Evolutionary conservation across 2,113 vertebrate genomes (phyloP), one percentile per base, ranked within the genome.

Genomic region (Numenius arquata): DNA sequence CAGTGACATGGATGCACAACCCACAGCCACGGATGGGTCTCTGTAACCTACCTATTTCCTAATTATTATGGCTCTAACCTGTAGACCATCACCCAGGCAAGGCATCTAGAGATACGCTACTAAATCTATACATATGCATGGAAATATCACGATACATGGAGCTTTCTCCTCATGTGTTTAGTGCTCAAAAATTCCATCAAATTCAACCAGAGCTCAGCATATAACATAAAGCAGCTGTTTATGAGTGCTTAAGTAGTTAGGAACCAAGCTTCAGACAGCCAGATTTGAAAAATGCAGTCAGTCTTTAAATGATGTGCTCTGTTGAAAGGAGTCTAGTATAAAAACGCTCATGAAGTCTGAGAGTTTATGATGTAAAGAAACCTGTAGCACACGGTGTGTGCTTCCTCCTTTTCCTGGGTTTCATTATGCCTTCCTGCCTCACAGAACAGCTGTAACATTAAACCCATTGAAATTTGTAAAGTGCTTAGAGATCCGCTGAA

Each of bases 401-500:
- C 73, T 89, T 87, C 76, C 34, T 47, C 15, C 76, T 87, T 91
- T 48, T 68, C 58, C 84, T 62, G 70, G 45, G 78, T 95, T 95
- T 95, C 95, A 85, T 95, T 87, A 82, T 62, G 50, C 48, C 80
- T 94, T 87, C 76, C 70, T 87, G 83, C 90, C 89, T 96, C 53
- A 66, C 73, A 82, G 90, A 93, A 90, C 79, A 95, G 76, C 95
- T 89, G 88, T 82, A 93, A 90, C 92, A 89, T 78, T 94, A 95
- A 95, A 89, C 80, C 58, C 66, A 66, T 2, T 85, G 91, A 87
- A 95, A 93, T 90, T 61, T 90, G 73, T 90, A 70, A 96, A 96
- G 88, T 92, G 92, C 90, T 94, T 92, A 85, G 80, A 96, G 93
- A 93, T 84, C 80, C 84, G 79, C 80, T 89, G 96, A 93, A 94